Percentiles rank a stretch among this genome's conserved stretches.
These are phyloP conservation scores for Poecilus cupreus DNA, from an alignment of 2,888 invertebrate species.

Conservation along the genomic window DNA sequence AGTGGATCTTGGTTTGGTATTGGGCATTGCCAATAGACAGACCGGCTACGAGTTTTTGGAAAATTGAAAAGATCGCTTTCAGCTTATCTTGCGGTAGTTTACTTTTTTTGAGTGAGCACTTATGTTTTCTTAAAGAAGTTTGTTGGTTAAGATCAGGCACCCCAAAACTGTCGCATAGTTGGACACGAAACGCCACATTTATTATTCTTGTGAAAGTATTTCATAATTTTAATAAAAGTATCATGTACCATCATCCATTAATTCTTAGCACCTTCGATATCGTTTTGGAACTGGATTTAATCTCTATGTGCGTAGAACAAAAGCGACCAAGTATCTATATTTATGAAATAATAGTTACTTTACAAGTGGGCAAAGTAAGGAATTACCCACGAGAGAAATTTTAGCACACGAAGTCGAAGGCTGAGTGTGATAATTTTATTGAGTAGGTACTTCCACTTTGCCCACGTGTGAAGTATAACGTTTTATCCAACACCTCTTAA, in stretches of 20 bases:
- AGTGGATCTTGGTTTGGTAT: constrained; percentile 12
- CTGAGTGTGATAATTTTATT: too few relatives aligned
- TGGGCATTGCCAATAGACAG: constrained; percentile 14
- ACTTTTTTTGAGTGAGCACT: constrained; percentile 52
- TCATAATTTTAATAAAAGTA: neutral
- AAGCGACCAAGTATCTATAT: neutral
- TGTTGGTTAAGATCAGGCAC: neutral
- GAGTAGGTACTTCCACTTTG: too few relatives aligned
- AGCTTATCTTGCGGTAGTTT: constrained; percentile 68
- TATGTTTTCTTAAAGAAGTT: constrained; percentile 48
- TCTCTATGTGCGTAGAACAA: too few relatives aligned
- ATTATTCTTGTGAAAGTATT: neutral
- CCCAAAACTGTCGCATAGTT: neutral
- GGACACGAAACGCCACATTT: neutral
- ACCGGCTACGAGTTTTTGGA: constrained; percentile 61
- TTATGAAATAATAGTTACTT: too few relatives aligned
- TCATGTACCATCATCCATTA: too few relatives aligned
- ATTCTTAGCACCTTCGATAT: too few relatives aligned
- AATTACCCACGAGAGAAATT: too few relatives aligned
- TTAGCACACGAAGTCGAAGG: too few relatives aligned
- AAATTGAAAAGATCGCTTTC: constrained; percentile 71
- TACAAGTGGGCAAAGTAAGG: too few relatives aligned
- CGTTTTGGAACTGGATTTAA: too few relatives aligned
- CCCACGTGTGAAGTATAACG: too few relatives aligned
- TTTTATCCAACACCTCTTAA: too few relatives aligned